A percentile compares a stretch with the other conserved stretches of the same genome.
phyloP scores from a whole-genome alignment of 2,888 invertebrate genomes.

The Phengaris alcon region DNA sequence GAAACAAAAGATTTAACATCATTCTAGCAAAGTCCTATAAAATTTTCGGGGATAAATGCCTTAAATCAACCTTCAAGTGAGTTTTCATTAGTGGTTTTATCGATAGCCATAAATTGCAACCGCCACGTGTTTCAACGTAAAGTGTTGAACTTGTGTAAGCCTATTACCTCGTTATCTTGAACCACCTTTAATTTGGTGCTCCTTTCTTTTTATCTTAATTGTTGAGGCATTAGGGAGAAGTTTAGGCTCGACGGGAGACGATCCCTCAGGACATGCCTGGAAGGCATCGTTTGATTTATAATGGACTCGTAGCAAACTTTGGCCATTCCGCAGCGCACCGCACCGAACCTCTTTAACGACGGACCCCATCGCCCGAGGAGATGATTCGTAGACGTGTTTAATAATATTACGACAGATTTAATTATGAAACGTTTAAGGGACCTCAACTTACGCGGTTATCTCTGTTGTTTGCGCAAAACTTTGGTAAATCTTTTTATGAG shows the following conservation, averaged over 20 bases:
- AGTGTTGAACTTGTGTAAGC: constrained; percentile 59
- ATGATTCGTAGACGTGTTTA: constrained; percentile 78
- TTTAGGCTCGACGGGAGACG: constrained; percentile 68
- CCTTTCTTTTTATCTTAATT: constrained; percentile 80
- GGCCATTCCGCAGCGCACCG: constrained; percentile 71
- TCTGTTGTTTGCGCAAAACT: constrained; percentile 57
- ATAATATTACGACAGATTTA: constrained; percentile 79
- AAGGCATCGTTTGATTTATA: constrained; percentile 80
- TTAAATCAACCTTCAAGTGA: neutral
- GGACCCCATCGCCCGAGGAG: constrained; percentile 76
- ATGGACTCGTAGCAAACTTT: constrained; percentile 79
- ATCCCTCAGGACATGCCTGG: constrained; percentile 77
- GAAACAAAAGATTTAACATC: neutral
- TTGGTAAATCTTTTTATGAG: constrained; percentile 31
- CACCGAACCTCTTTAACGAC: constrained; percentile 75
- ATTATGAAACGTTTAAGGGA: constrained; percentile 75
- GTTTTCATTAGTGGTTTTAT: constrained; percentile 7
- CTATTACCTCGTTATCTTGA: constrained; percentile 78
- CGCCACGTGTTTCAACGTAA: constrained; percentile 40
- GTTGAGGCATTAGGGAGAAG: constrained; percentile 75
- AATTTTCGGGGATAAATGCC: neutral
- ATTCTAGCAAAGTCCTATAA: neutral
- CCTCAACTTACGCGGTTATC: constrained; percentile 62
- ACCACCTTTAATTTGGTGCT: constrained; percentile 77
- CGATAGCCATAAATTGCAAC: constrained; percentile 19